Evolutionary conservation across 2,888 invertebrate species (phyloP), one percentile per base, ranked within the genome.

Genomic region (Baccha elongata): DNA sequence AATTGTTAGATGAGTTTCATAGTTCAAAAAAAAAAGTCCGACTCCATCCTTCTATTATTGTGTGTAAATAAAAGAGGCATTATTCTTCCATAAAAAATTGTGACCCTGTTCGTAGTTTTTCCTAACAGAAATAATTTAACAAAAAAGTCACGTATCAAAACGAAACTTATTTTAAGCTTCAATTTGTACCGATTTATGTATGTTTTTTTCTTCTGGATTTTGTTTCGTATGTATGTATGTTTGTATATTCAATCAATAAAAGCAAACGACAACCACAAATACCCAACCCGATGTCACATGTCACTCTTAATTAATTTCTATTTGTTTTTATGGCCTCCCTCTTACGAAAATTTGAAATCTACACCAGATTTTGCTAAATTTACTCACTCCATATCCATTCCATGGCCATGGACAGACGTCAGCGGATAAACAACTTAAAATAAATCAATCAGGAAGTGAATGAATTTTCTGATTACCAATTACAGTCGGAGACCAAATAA

Each of bases 351-450:
- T 4, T n/a, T n/a, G n/a, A n/a, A n/a, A n/a, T 8, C 58, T 19
- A 10, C 21, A n/a, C 8, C 8, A 13, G 13, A 4, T 5, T 0
- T 15, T 23, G 23, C 42, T 62, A 52, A 55, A 74, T 40, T 64
- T 67, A 80, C 68, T 55, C 62, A 50, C 40, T 58, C 40, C n/a
- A n/a, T n/a, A n/a, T n/a, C n/a, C n/a, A n/a, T n/a, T n/a, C n/a
- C n/a, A n/a, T n/a, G n/a, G n/a, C n/a, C n/a, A n/a, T n/a, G n/a
- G n/a, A n/a, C n/a, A n/a, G n/a, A n/a, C n/a, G n/a, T n/a, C n/a
- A n/a, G n/a, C n/a, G n/a, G n/a, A n/a, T n/a, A n/a, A n/a, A 79
- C 67, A 72, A 74, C 74, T 79, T 73, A 68, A 79, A 79, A 73
- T 79, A 73, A 73, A 79, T 79, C 79, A 79, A 73, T 79, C 79